Evolutionary conservation across 2,113 vertebrate genomes (phyloP).

Genomic region (Prochilodus magdalenae): DNA sequence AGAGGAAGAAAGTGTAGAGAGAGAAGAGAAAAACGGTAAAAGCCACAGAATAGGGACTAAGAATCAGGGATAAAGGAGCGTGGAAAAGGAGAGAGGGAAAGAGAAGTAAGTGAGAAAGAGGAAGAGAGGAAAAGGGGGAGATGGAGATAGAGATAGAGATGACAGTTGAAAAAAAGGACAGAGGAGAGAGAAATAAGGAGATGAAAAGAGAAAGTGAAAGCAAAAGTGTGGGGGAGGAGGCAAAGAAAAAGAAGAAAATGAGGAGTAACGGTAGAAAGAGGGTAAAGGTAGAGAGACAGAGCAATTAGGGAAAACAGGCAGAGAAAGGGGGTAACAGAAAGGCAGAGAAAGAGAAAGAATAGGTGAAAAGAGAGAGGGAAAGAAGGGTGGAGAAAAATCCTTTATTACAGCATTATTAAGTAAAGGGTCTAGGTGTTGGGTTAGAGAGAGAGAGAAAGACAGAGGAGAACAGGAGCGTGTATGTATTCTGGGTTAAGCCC

Average conservation of each 20-base stretch:
- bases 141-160: not conserved
- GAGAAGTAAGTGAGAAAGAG: no score
- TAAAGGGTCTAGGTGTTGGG: no score
- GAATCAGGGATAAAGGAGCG: no score
- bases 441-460: slow-evolving; percentile 11
- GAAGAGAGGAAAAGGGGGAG: no score
- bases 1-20: not conserved
- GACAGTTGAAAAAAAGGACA: slow-evolving; percentile 14
- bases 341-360: slow-evolving; percentile 22
- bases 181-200: not conserved
- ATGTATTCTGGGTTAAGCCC: slow-evolving; percentile 38
- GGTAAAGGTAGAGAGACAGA: slow-evolving; percentile 26
- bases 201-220: slow-evolving; percentile 1
- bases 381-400: no score
- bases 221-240: no score
- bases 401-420: no score
- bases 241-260: not conserved
- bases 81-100: no score
- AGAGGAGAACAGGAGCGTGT: not conserved
- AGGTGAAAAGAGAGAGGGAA: no score
- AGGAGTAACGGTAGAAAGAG: no score
- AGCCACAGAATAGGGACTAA: no score
- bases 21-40: no score
- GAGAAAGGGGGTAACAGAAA: slow-evolving; percentile 6
- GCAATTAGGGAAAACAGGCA: slow-evolving; percentile 49